phyloP scores from a whole-genome alignment of 2,888 invertebrate genomes.

The Cyrtodaria siliqua region DNA sequence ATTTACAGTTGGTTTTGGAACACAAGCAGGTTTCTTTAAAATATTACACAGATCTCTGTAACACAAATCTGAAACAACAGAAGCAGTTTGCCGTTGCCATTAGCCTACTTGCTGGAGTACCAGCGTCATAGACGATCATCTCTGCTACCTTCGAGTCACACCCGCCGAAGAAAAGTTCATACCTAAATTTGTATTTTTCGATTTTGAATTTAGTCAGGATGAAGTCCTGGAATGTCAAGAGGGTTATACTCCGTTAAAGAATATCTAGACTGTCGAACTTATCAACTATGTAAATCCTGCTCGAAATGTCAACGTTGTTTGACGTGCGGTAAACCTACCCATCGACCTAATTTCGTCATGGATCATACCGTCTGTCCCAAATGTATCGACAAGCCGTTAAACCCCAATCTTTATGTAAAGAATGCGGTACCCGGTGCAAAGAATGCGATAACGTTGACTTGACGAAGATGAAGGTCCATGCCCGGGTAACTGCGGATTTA shows the following conservation, averaged over 20 bases:
- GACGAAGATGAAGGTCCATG: slow-evolving; percentile 43
- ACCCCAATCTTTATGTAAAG: slow-evolving; percentile 32
- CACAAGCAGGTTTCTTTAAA: slow-evolving; percentile 30
- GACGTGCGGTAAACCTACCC: slow-evolving; percentile 37
- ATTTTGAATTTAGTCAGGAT: slow-evolving; percentile 39
- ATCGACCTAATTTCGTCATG: slow-evolving; percentile 39
- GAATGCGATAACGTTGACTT: slow-evolving; percentile 35
- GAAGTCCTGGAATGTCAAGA: slow-evolving; percentile 7
- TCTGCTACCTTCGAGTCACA: slow-evolving; percentile 32
- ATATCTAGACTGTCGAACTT: slow-evolving; percentile 15
- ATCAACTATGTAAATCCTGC: slow-evolving; percentile 27
- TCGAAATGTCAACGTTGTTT: slow-evolving; percentile 27
- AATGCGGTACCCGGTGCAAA: slow-evolving; percentile 37
- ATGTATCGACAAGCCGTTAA: slow-evolving; percentile 28
- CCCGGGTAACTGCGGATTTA: slow-evolving; percentile 40
- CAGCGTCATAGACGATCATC: slow-evolving; percentile 22
- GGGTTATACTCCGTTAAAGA: slow-evolving; percentile 11
- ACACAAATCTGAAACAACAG: slow-evolving; percentile 16
- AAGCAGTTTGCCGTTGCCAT: slow-evolving; percentile 31
- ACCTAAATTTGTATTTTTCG: slow-evolving; percentile 41
- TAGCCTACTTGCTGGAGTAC: slow-evolving; percentile 33
- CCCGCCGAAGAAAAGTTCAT: slow-evolving; percentile 20
- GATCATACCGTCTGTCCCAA: slow-evolving; percentile 38
- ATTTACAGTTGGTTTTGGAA: slow-evolving; percentile 37
- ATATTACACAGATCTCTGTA: slow-evolving; percentile 24